Conservation (phyloP, 2,113 vertebrate species). For the Atherinomorus stipes region DNA sequence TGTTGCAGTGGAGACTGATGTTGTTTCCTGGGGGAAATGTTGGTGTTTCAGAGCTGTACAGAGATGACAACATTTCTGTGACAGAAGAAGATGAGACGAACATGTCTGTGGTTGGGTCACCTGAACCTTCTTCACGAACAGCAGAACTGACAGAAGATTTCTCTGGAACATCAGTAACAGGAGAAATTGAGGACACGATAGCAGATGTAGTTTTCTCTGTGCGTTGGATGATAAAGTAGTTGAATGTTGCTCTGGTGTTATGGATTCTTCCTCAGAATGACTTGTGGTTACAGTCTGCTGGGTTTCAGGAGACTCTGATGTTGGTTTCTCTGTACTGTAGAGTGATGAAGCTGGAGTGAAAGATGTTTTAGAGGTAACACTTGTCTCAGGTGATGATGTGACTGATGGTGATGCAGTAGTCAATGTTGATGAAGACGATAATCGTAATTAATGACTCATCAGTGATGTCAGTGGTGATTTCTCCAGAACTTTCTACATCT, state of each 20-base stretch:
- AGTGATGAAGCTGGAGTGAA: no score
- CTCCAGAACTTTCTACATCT: no score
- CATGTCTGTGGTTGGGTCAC: background rate
- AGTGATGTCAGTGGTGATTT: no score
- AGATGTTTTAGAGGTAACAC: no score
- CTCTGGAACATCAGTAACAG: rapidly evolving
- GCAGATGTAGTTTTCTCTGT: conserved; percentile 12
- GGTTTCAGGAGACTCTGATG: no score
- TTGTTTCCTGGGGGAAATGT: background rate
- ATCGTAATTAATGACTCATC: no score
- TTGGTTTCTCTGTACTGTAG: no score
- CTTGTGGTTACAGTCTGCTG: no score
- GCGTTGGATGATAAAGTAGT: background rate
- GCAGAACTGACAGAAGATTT: rapidly evolving
- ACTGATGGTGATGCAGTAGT: background rate
- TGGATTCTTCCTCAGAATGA: background rate
- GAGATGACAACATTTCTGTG: no score
- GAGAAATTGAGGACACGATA: background rate
- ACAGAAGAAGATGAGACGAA: background rate
- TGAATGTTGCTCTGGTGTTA: no score
- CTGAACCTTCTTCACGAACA: background rate
- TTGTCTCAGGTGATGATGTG: background rate
- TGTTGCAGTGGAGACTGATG: background rate
- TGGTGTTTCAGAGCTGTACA: background rate
- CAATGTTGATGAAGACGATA: background rate